Evolutionary conservation across 53 echinoderm and acorn worm species (phyloP).

Genomic region (Zoroaster sp.): DNA sequence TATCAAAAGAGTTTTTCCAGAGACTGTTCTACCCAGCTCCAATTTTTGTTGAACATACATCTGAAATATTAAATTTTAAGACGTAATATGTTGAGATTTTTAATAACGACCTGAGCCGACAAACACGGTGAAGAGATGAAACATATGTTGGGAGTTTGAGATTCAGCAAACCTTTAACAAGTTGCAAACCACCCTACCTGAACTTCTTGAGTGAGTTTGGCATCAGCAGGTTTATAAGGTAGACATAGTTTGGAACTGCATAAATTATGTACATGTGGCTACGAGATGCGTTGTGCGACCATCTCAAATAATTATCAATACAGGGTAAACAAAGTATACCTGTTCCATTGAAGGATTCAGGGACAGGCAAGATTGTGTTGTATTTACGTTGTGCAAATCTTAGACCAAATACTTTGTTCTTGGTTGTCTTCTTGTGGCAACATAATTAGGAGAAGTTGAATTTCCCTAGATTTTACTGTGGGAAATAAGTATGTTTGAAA

Average conservation of each 20-base stretch:
- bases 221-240: background rate
- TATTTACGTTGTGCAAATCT: slow-evolving; percentile 48
- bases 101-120: no score
- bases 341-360: background rate
- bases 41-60: no score
- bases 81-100: no score
- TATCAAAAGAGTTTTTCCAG: no score
- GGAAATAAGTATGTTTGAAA: slow-evolving; percentile 24
- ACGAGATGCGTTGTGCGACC: slow-evolving; percentile 14
- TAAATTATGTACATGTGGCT: slow-evolving; percentile 50
- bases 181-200: background rate
- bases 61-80: no score
- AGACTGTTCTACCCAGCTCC: no score
- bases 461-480: slow-evolving; percentile 27
- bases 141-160: no score
- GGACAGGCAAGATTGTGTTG: background rate
- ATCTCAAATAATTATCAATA: slow-evolving; percentile 45
- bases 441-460: background rate
- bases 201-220: background rate
- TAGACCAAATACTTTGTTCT: slow-evolving; percentile 36
- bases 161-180: no score
- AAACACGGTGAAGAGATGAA: no score
- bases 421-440: background rate
- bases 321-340: slow-evolving; percentile 32
- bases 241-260: slow-evolving; percentile 32